phyloP scores from a whole-genome alignment of 1,140 invertebrate species.

The Pogonognathellus flavescens region DNA sequence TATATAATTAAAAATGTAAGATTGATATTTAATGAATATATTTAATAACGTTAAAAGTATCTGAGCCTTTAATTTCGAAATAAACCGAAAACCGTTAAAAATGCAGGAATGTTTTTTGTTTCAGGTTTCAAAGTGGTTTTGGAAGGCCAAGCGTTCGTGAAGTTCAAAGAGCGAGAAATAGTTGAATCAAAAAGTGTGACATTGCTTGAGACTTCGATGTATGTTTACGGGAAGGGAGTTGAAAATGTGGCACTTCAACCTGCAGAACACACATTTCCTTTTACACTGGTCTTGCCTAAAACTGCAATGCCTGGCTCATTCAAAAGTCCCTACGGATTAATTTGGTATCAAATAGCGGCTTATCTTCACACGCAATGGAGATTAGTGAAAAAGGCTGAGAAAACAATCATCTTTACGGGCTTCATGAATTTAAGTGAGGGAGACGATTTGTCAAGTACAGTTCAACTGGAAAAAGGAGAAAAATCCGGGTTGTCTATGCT shows the following conservation, averaged over 20 bases:
- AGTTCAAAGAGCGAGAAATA: slow-evolving; percentile 45
- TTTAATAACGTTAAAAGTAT: no score
- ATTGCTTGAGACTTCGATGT: neutral
- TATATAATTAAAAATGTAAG: no score
- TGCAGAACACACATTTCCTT: neutral
- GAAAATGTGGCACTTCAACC: neutral
- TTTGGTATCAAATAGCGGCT: slow-evolving; percentile 38
- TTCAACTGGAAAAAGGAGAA: slow-evolving; percentile 7
- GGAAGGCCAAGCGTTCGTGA: slow-evolving; percentile 29
- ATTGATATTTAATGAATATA: no score
- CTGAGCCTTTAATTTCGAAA: no score
- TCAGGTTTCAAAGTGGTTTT: slow-evolving; percentile 32
- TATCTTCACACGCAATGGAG: neutral
- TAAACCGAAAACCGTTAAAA: no score
- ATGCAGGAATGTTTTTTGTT: no score
- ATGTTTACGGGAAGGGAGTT: neutral
- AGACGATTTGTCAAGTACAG: neutral
- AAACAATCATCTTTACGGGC: slow-evolving; percentile 39
- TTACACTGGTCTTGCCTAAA: neutral
- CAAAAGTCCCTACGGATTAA: slow-evolving; percentile 32
- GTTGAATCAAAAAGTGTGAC: neutral
- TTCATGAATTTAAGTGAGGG: slow-evolving; percentile 3
- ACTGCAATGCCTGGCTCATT: slow-evolving; percentile 18
- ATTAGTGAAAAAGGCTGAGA: slow-evolving; percentile 40
- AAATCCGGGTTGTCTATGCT: neutral